phyloP scores from a whole-genome alignment of 2,113 vertebrate species.

The Lophura nycthemera region DNA sequence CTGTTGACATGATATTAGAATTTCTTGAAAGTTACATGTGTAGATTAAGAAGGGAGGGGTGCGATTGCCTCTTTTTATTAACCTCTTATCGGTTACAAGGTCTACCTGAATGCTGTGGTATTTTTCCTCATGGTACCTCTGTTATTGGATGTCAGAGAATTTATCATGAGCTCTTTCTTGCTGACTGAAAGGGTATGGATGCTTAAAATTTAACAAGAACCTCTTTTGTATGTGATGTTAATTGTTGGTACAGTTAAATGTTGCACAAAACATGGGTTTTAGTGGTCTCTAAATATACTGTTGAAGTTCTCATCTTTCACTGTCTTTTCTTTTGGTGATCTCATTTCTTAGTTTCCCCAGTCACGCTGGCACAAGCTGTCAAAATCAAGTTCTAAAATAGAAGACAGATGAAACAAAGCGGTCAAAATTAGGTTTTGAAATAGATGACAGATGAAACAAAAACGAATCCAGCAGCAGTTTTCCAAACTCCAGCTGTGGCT shows the following conservation, averaged over 20 bases:
- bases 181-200: neutral
- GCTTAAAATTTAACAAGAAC: constrained; percentile 24
- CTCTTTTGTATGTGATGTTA: neutral
- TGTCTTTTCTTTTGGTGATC: neutral
- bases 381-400: neutral
- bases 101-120: neutral
- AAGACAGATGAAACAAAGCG: neutral
- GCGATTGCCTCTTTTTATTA: neutral
- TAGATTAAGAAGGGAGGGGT: neutral
- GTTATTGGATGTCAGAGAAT: neutral
- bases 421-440: neutral
- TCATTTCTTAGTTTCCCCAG: neutral
- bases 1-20: neutral
- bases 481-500: constrained; percentile 7
- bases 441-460: neutral
- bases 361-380: neutral
- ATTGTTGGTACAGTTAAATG: neutral
- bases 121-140: constrained; percentile 4
- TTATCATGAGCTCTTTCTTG: neutral
- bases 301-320: neutral
- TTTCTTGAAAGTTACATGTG: neutral
- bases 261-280: neutral
- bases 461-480: neutral
- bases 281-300: neutral
- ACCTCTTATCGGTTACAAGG: neutral